A percentile compares a stretch with the other conserved stretches of the same genome.
Evolutionary conservation across 2,888 invertebrate species (phyloP).

Genomic region (Diarsia dahlii): DNA sequence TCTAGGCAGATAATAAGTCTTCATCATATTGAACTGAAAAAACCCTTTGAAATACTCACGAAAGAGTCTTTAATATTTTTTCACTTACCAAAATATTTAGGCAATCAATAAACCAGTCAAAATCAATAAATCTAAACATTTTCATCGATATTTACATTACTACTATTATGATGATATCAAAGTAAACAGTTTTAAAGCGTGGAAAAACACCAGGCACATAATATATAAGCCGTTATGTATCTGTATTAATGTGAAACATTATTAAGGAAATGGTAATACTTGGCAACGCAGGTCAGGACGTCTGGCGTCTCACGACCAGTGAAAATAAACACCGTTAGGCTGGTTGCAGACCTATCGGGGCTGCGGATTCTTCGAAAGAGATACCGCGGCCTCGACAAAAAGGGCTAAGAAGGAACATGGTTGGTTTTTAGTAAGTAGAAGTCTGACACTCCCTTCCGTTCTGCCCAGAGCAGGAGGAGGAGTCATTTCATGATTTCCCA

Average conservation of each 20-base stretch:
- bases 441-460: no score
- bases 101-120: background rate
- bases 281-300: conserved; percentile 70
- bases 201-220: conserved; percentile 33
- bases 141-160: conserved; percentile 24
- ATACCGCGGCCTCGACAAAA: no score
- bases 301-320: conserved; percentile 61
- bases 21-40: background rate
- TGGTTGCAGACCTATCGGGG: conserved; percentile 44
- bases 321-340: conserved; percentile 64
- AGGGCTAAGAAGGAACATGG: no score
- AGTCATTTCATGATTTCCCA: no score
- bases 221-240: conserved; percentile 37
- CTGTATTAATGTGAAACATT: conserved; percentile 53
- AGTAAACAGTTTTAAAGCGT: conserved; percentile 9
- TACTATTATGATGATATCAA: conserved; percentile 10
- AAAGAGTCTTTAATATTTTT: background rate
- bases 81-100: background rate
- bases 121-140: conserved; percentile 10
- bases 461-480: no score
- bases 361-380: no score
- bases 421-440: no score
- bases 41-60: background rate
- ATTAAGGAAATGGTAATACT: conserved; percentile 66
- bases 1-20: no score